Conservation (phyloP, 1,140 invertebrate genomes). For the Yoshiicerus persimilis region DNA sequence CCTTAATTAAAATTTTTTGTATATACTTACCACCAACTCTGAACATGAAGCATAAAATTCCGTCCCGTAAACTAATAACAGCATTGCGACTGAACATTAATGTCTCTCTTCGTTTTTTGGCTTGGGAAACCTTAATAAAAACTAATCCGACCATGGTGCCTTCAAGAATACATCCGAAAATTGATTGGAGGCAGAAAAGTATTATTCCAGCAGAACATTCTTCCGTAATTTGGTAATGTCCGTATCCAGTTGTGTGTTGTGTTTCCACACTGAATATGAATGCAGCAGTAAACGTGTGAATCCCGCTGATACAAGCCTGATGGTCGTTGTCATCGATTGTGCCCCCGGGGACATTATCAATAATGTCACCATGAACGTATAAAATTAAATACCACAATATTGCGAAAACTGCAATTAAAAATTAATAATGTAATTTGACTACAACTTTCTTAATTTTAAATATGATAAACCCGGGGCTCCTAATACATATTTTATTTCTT, state of each 20-base stretch:
- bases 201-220: conserved; percentile 28
- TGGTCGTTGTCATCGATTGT: neutral
- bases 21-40: conserved; percentile 84
- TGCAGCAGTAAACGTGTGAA: conserved; percentile 32
- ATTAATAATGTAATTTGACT: neutral
- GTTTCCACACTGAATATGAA: conserved; percentile 44
- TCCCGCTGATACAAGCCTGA: conserved; percentile 23
- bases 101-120: conserved; percentile 91
- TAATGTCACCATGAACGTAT: conserved; percentile 30
- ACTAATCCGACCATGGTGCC: conserved; percentile 78
- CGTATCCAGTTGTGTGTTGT: conserved; percentile 43
- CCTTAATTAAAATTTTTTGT: no score
- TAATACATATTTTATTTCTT: no score
- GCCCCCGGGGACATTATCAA: neutral
- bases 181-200: conserved; percentile 40
- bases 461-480: no score
- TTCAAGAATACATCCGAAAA: conserved; percentile 75
- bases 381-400: conserved; percentile 31
- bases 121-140: conserved; percentile 81
- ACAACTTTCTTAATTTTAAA: neutral
- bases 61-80: conserved; percentile 72
- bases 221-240: conserved; percentile 35
- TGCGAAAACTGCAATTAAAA: conserved; percentile 25
- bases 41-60: conserved; percentile 83
- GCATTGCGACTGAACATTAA: conserved; percentile 86